Evolutionary conservation across 2,797 vertebrate species (phyloP), one percentile per base, ranked within the genome.

Genomic region (Ctenopoma kingsleyae): DNA sequence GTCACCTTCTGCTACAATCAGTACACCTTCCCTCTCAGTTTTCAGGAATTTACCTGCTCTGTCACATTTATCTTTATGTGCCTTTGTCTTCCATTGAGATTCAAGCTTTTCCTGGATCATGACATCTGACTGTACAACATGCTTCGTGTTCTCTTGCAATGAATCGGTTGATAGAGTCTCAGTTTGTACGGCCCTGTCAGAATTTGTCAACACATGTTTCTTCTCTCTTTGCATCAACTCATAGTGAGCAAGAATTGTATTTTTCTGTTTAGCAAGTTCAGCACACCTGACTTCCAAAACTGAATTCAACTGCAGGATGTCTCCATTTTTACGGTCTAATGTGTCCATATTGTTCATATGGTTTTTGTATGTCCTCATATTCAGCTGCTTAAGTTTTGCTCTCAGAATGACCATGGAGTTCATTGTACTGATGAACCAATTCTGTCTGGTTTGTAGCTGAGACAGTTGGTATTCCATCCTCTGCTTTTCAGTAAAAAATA

Each of bases 111-210:
- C n/a, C 16, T 64, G 46, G 1, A 6, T 59, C 7, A 1, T 0
- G 0, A 15, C 1, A 35, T 51, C 13, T 51, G 30, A 15, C 4
- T n/a, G 36, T 0, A 6, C 4, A 23, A n/a, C 2, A 36, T 38
- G 10, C 0, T 2, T 50, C 3, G 67, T 3, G 41, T 0, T 27
- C 13, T 35, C 8, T 9, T 5, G 51, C 13, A 30, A 3, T 8
- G 0, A 50, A 35, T 53, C 4, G 15, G 17, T 12, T n/a, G 8
- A 3, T 6, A 2, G 15, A 7, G 5, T 9, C 1, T 74, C 65
- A 20, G 75, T 76, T 78, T 88, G 82, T 15, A 62, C 43, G 0
- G 13, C 57, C 8, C 67, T 69, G 6, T 85, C 66, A 63, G 10
- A 54, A 7, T 19, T 68, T 58, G 5, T n/a, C 0, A 36, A 3